phyloP scores from a whole-genome alignment of 2,113 vertebrate genomes.

The Carettochelys insculpta region DNA sequence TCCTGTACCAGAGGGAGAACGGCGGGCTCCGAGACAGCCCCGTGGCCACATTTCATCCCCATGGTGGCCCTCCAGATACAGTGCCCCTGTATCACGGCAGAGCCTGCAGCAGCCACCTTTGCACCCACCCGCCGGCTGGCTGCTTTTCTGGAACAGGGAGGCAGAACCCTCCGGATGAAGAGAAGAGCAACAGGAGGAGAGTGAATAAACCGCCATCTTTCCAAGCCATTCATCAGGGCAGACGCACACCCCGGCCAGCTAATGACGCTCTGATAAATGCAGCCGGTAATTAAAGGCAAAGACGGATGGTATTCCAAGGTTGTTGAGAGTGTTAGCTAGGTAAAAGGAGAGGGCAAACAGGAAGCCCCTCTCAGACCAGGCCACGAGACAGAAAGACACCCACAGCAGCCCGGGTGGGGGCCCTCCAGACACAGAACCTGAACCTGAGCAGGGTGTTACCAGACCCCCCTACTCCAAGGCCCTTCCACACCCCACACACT shows the following conservation, averaged over 20 bases:
- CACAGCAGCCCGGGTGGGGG: too few relatives aligned
- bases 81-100: background rate
- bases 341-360: constrained; percentile 12
- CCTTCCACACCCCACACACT: background rate
- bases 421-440: too few relatives aligned
- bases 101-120: fast-evolving
- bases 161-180: background rate
- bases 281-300: background rate
- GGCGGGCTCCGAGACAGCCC: background rate
- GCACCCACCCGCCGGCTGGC: background rate
- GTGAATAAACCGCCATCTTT: background rate
- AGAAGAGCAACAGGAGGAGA: background rate
- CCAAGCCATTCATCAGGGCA: background rate
- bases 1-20: too few relatives aligned
- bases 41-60: background rate
- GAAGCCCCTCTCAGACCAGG: constrained; percentile 2
- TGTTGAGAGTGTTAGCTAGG: background rate
- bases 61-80: background rate
- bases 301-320: constrained; percentile 11
- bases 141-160: constrained; percentile 2
- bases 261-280: background rate
- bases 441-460: background rate
- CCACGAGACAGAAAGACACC: background rate
- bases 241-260: background rate
- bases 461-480: background rate